Conservation (phyloP, 2,888 invertebrate genomes). For the Fragum sueziense region DNA sequence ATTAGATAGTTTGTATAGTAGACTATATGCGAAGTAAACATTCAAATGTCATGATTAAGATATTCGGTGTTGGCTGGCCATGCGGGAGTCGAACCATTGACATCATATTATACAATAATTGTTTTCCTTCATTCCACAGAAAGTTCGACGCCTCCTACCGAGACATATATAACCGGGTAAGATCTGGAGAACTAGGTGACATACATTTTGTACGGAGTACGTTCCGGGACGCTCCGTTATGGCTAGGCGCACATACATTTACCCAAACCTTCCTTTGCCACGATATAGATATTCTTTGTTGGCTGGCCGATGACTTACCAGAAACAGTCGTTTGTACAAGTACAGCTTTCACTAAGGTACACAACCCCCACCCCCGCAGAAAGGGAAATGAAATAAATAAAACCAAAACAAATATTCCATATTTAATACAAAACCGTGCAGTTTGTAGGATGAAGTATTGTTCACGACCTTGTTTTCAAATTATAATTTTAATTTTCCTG, state of each 20-base stretch:
- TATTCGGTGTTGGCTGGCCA: no score
- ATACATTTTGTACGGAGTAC: conserved; percentile 47
- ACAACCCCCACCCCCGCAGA: no score
- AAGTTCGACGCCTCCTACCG: conserved; percentile 51
- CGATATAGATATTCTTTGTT: conserved; percentile 51
- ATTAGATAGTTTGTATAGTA: no score
- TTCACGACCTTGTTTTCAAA: no score
- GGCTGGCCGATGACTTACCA: conserved; percentile 51
- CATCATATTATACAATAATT: background rate
- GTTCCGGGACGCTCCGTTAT: conserved; percentile 50
- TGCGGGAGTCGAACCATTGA: no score
- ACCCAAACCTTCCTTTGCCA: conserved; percentile 54
- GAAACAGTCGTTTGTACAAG: conserved; percentile 46
- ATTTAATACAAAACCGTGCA: no score
- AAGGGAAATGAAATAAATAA: no score
- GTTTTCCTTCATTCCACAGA: conserved; percentile 17
- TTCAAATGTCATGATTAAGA: no score
- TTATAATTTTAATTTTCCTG: no score
- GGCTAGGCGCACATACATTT: conserved; percentile 48
- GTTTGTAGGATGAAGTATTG: no score
- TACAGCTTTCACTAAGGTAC: conserved; percentile 48
- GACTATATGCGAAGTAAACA: no score
- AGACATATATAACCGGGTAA: conserved; percentile 43
- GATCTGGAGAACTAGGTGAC: conserved; percentile 44
- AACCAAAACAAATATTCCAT: no score